Evolutionary conservation across 2,888 invertebrate genomes (phyloP).

Genomic region (Papilio demoleus): DNA sequence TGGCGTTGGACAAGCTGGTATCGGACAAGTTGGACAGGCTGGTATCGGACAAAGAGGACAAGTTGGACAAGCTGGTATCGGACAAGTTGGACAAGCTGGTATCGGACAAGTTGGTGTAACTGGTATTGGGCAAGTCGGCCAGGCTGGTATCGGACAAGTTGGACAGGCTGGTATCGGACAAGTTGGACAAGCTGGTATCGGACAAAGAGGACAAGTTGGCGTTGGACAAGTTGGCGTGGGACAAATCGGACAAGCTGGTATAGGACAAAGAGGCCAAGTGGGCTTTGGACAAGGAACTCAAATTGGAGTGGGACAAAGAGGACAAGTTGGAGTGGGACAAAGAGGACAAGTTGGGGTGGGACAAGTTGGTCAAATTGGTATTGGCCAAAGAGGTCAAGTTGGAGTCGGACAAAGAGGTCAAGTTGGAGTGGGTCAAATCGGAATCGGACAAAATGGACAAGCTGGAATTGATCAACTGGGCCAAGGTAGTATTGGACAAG

Average conservation of each 20-base stretch:
- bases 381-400: conserved; percentile 1
- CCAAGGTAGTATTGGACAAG: conserved; percentile 21
- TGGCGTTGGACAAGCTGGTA: too few relatives aligned
- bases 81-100: conserved; percentile 11
- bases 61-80: conserved; percentile 27
- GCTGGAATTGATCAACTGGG: too few relatives aligned
- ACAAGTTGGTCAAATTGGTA: conserved; percentile 38
- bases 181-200: conserved; percentile 38
- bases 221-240: too few relatives aligned
- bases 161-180: conserved; percentile 20
- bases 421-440: neutral
- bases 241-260: too few relatives aligned
- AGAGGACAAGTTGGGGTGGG: conserved; percentile 42
- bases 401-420: too few relatives aligned
- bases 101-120: neutral
- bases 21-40: conserved; percentile 36
- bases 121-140: conserved; percentile 35
- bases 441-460: too few relatives aligned
- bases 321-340: conserved; percentile 36
- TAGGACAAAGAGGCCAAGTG: too few relatives aligned
- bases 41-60: conserved; percentile 31
- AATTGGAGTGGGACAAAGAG: conserved; percentile 33
- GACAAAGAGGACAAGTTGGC: conserved; percentile 38
- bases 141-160: conserved; percentile 27
- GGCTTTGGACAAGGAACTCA: too few relatives aligned